Evolutionary conservation across 92 coral and sea anemone genomes (phyloP), one percentile per base, ranked within the genome.

Genomic region (Umimayanthus chanpuru): DNA sequence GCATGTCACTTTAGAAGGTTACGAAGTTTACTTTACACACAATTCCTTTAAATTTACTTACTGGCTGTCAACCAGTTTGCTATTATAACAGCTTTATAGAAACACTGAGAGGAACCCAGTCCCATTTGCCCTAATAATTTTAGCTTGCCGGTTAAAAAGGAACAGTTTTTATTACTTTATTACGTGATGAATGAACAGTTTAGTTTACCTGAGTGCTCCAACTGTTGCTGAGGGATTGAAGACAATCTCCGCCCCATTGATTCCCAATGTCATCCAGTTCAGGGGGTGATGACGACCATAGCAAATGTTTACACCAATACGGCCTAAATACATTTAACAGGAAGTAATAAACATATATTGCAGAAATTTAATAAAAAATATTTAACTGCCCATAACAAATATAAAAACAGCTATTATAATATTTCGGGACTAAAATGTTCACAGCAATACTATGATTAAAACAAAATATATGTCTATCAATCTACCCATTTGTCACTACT

Each of bases 151-250:
- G 25, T 0, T 61, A 20, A 61, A 56, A 61, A 53, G 1, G 21
- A 8, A 61, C 7, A 1, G 68, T 61, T 26, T 61, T 5, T 1
- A 18, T 61, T 61, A 25, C 20, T 20, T 44, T 32, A 32, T 32
- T 32, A 32, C 18, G 15, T 15, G 16, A 74, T 49, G 40, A 1
- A 88, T 11, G 4, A 80, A 18, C n/a, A 30, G 11, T 4, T 18
- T 32, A 39, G 30, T 4, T 0, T 73, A 94, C 99, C 99, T 97
- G 4, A 97, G 91, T 21, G 96, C 98, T 18, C 99, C 99, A 44
- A 97, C 98, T 71, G 99, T 97, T 80, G 99, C 99, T 29, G 99
- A 97, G 1, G 99, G 99, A 86, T 97, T 97, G 81, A 97, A 97
- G 44, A 96, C 98, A 67, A 97, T 95, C 87, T 97, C 99, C 6